These are phyloP conservation scores for Stictocephala bisonia DNA, from an alignment of 2,888 invertebrate species.

Conservation along the genomic window DNA sequence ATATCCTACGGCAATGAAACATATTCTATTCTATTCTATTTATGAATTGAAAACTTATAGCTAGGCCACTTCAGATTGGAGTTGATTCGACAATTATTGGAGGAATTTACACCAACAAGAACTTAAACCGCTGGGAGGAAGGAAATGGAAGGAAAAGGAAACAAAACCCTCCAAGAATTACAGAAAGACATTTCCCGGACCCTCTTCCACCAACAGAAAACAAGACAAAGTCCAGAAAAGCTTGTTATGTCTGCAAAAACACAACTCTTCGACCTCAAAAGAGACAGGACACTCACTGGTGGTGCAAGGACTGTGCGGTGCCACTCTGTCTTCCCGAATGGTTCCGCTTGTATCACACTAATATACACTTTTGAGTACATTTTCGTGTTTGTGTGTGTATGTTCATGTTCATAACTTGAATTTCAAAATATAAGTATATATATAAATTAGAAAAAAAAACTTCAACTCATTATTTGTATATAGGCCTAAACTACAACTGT, in stretches of 20 bases:
- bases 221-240: background rate
- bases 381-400: no score
- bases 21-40: no score
- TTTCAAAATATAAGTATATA: no score
- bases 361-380: slow-evolving; percentile 7
- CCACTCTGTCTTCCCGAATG: slow-evolving; percentile 13
- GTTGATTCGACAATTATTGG: background rate
- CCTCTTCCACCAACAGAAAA: slow-evolving; percentile 3
- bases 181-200: slow-evolving; percentile 7
- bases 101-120: background rate
- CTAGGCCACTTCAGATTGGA: background rate
- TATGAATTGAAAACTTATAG: background rate
- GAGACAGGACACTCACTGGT: slow-evolving; percentile 5
- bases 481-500: no score
- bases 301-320: slow-evolving; percentile 1
- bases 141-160: background rate
- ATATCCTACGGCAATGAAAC: no score
- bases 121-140: no score
- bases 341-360: slow-evolving; percentile 6
- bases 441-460: no score
- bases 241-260: slow-evolving; percentile 11
- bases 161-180: background rate
- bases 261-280: background rate
- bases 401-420: no score
- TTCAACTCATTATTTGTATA: no score